Base-by-base conservation (phyloP, 2,888 invertebrate genomes). In the Alsophila aescularia region DNA sequence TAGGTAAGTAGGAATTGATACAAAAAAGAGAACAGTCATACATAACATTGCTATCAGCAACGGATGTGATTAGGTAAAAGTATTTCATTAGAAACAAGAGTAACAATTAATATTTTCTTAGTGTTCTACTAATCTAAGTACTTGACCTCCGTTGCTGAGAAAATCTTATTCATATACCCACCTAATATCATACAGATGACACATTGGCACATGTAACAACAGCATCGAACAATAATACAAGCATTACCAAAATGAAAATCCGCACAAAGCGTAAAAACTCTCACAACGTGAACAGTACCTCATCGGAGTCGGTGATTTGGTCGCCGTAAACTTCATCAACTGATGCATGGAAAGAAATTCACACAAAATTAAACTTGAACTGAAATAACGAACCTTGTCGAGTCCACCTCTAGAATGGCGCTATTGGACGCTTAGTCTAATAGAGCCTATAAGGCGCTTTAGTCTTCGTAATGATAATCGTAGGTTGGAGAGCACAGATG, bases 281-380 rank as follows among this genome's bases (percentile, higher is more conserved):
- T 5, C 24, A 24, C 5, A 24, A 24, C 7, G 24, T n/a, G 24
- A 24, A 5, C 2, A 29, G 27, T 29, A 29, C 90, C 90, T 91
- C 89, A 10, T 82, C 84, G 58, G 79, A 73, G 75, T 81, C 81
- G 67, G 18, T 39, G 42, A 32, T 39, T 27, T 49, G 48, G 8
- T 86, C 89, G 76, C 79, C 79, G 60, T 77, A 70, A 74, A 84
- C 87, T 79, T 90, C 90, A 81, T 91, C 90, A 73, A 91, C 91
- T 91, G 90, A 72, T 79, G 90, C 91, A 89, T 91, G 90, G 74
- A 90, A 90, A 83, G 37, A 64, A 54, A 47, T 27, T 58, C 24
- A 57, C 21, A 50, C 36, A 35, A 40, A 15, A 36, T 45, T 55
- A 50, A 31, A 40, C 35, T 24, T 35, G 36, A 15, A 8, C 35